These are phyloP conservation scores for Poeciliopsis presidionis DNA, from an alignment of 2,797 vertebrate species.

Conservation along the genomic window DNA sequence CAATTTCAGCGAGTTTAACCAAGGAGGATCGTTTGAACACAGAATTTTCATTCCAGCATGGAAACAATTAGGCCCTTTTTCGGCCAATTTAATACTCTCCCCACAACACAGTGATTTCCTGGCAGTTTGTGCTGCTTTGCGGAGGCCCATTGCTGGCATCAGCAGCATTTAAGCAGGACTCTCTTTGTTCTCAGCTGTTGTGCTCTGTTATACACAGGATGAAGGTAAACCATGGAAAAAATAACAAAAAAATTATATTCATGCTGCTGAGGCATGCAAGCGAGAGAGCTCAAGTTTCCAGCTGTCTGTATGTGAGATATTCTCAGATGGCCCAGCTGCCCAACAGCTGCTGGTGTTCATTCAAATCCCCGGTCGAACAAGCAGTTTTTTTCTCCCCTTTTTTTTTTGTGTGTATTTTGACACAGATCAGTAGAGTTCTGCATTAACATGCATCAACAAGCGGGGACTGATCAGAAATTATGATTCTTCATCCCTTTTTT, in stretches of 20 bases:
- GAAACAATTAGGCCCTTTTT: slow-evolving; percentile 65
- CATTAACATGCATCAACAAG: slow-evolving; percentile 38
- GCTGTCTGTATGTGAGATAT: slow-evolving; percentile 42
- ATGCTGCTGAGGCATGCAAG: slow-evolving; percentile 16
- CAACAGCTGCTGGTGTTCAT: slow-evolving; percentile 47
- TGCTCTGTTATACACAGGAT: slow-evolving; percentile 50
- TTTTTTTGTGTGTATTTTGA: slow-evolving; percentile 37
- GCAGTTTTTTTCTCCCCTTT: slow-evolving; percentile 19
- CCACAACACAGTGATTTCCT: slow-evolving; percentile 63
- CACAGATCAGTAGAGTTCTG: slow-evolving; percentile 12
- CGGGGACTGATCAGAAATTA: slow-evolving; percentile 33
- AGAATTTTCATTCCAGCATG: slow-evolving; percentile 50
- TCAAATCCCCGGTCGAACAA: slow-evolving; percentile 26
- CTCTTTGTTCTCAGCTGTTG: slow-evolving; percentile 69
- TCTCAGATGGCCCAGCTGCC: slow-evolving; percentile 21
- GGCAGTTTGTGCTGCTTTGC: slow-evolving; percentile 57
- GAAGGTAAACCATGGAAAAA: slow-evolving; percentile 36
- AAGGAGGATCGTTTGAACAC: slow-evolving; percentile 44
- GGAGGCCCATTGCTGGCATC: slow-evolving; percentile 58
- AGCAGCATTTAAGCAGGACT: slow-evolving; percentile 60
- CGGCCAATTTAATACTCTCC: slow-evolving; percentile 60
- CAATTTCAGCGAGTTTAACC: slow-evolving; percentile 18
- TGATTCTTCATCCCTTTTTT: slow-evolving; percentile 25
- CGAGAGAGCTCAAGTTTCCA: slow-evolving; percentile 35
- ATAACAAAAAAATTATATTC: slow-evolving; percentile 6